Base-by-base conservation (phyloP, 2,888 invertebrate species). In the Latheticus oryzae region DNA sequence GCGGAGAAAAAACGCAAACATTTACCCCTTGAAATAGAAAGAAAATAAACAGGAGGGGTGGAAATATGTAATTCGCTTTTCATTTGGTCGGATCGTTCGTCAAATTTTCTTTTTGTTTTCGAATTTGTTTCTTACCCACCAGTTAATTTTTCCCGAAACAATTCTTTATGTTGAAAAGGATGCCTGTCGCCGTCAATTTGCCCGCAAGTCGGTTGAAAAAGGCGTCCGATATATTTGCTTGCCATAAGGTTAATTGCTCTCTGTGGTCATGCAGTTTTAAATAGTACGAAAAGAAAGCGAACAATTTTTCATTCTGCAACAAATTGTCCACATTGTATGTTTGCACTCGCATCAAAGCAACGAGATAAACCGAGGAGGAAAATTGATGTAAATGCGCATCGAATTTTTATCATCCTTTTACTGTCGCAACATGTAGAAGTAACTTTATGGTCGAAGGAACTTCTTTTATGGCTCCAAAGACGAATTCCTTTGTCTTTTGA, bases 391-490 rank as follows among this genome's bases (percentile, higher is more conserved):
- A 77, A 78, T 77, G 76, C 77, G 71, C 74, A 74, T 75, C 71
- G 77, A 76, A 78, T 76, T 78, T 78, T 78, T 78, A 79, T 79
- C 71, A 76, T 73, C 70, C 68, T 75, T 78, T 75, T 78, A 79
- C 75, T 78, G 76, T 78, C 77, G 77, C 76, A 77, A 77, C 78
- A 78, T 78, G 76, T 76, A 77, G 76, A 53, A 76, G 74, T 75
- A 73, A 75, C 71, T 76, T 76, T 75, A 74, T 73, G 72, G 73
- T 73, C 70, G 72, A 67, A 65, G 67, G 72, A 74, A 72, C 74
- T 73, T 71, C 74, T 75, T 76, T 77, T 77, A 77, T 74, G 73
- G 71, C 74, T 28, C 9, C 65, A 65, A 67, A 69, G 70, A 66
- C 67, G 68, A 64, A 70, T 72, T 73, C 64, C 73, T 74, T 75